Conservation (phyloP, 1,140 invertebrate species). For the Oscheius sp. region DNA sequence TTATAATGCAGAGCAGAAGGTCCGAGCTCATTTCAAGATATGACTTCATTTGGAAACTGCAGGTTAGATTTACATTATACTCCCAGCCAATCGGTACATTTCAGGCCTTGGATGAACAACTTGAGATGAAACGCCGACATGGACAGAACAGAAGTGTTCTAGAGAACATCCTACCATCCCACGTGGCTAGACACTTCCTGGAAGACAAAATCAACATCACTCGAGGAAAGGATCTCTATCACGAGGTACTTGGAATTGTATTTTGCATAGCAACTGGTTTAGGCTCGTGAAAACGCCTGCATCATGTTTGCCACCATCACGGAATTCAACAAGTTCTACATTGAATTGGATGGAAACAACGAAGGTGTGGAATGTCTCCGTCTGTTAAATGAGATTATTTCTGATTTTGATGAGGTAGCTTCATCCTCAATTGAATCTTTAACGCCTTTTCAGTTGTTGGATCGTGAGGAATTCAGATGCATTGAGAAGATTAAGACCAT, state of each 20-base stretch:
- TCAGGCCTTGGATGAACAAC: conserved; percentile 58
- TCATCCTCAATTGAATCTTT: conserved; percentile 4
- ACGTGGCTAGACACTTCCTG: conserved; percentile 88
- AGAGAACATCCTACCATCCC: conserved; percentile 86
- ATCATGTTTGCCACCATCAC: conserved; percentile 90
- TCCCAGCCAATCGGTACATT: conserved; percentile 25
- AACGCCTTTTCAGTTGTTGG: conserved; percentile 70
- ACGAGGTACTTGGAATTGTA: conserved; percentile 33
- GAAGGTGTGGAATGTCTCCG: conserved; percentile 87
- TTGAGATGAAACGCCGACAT: conserved; percentile 57
- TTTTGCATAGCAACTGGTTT: conserved; percentile 60
- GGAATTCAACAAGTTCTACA: conserved; percentile 93
- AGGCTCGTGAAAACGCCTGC: conserved; percentile 83
- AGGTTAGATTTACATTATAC: conserved; percentile 34
- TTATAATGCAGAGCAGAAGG: conserved; percentile 58
- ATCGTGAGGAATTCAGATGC: conserved; percentile 77
- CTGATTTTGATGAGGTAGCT: conserved; percentile 84
- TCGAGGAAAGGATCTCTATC: conserved; percentile 42
- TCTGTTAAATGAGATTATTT: conserved; percentile 94
- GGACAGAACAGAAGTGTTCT: conserved; percentile 68
- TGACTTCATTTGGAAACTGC: conserved; percentile 61
- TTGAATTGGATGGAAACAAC: conserved; percentile 86
- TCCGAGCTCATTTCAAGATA: conserved; percentile 55
- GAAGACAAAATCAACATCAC: conserved; percentile 37
- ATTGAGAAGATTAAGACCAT: conserved; percentile 97